phyloP scores from a whole-genome alignment of 2,113 vertebrate species.

The Odobenus rosmarus region DNA sequence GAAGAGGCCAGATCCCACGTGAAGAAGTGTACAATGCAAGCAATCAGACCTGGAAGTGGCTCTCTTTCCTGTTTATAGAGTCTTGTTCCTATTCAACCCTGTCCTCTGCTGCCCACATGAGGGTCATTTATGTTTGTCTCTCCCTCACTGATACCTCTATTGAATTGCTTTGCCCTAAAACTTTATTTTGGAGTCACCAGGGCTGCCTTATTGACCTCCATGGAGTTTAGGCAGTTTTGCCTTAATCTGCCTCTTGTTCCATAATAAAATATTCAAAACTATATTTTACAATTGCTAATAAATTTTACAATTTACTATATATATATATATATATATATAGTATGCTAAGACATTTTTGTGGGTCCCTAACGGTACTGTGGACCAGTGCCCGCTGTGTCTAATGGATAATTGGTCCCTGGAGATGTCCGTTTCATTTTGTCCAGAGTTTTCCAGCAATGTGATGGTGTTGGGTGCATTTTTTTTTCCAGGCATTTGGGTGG shows the following conservation, averaged over 20 bases:
- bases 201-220: neutral
- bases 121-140: too few species aligned
- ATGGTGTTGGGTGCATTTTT: neutral
- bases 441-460: neutral
- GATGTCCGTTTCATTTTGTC: neutral
- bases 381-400: neutral
- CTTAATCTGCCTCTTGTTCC: neutral
- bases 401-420: too few species aligned
- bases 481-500: neutral
- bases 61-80: slow-evolving; percentile 74
- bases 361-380: neutral
- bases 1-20: neutral
- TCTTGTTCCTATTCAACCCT: neutral
- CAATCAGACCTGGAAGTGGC: slow-evolving; percentile 40
- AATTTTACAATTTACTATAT: neutral
- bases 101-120: neutral
- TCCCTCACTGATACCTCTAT: neutral
- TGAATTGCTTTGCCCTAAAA: neutral
- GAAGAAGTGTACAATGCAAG: neutral
- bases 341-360: neutral
- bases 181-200: neutral
- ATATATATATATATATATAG: neutral
- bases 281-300: neutral
- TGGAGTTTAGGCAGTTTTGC: neutral
- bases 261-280: neutral